Conservation (phyloP, 2,797 vertebrate species). For the Lophotriccus pileatus region DNA sequence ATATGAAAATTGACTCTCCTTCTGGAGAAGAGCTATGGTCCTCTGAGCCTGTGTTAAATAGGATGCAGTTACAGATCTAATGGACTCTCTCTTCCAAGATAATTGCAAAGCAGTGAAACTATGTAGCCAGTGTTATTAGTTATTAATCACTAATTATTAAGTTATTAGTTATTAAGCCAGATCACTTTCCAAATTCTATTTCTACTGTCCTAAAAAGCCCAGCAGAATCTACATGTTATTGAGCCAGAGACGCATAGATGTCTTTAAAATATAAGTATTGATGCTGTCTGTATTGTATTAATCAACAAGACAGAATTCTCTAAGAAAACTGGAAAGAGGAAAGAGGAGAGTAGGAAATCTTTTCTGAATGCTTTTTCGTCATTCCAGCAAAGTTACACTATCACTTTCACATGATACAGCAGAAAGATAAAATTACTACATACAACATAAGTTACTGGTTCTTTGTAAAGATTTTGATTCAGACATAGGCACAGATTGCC, state of each 20-base stretch:
- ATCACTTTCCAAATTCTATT: background rate
- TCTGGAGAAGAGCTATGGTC: background rate
- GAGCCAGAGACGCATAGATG: background rate
- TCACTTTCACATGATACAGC: accelerated
- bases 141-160: background rate
- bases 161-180: background rate
- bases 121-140: background rate
- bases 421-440: background rate
- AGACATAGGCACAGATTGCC: background rate
- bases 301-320: background rate
- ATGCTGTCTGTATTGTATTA: background rate
- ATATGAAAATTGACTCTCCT: background rate
- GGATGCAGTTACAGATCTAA: background rate
- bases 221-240: background rate
- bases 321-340: background rate
- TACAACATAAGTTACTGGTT: background rate
- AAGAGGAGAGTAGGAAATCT: background rate
- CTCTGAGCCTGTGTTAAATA: background rate
- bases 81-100: background rate
- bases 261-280: background rate
- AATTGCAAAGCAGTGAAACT: background rate
- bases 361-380: background rate
- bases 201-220: accelerated
- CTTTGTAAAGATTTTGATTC: background rate
- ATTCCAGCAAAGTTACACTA: background rate